Evolutionary conservation across 1,140 invertebrate genomes (phyloP), one percentile per base, ranked within the genome.

Genomic region (Pogonognathellus flavescens): DNA sequence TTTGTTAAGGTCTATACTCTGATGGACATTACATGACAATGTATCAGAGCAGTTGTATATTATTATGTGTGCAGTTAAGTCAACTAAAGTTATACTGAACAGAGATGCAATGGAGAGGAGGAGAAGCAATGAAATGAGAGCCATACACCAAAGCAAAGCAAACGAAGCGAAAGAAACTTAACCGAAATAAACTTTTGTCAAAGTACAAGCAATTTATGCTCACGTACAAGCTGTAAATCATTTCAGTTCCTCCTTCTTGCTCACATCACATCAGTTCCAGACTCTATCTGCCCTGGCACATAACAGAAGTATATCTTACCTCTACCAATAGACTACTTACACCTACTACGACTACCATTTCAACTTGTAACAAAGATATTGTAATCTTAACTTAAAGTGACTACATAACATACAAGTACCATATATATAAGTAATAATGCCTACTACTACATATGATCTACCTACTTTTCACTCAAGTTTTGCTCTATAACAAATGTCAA

Each of bases 181-280:
- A 82, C 85, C 80, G 85, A 83, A 86, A 82, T 82, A 86, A 86
- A 83, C 82, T 86, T 86, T 86, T 86, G 85, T 83, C 85, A 20
- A 66, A 84, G 50, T 82, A 84, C 84, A 87, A 85, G 84, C 84
- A 87, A 87, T 87, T 87, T 87, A 87, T 87, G 86, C 86, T 87
- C 86, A 87, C 86, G 86, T 87, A 87, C 86, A 87, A 85, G 83
- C 83, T 84, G 80, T 87, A 87, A 87, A 87, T 87, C 86, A 85
- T 86, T 87, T 86, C 70, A 83, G 86, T 60, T 85, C 84, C 86
- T 87, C 86, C 86, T 83, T 72, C 81, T 81, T 81, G 50, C 52
- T 76, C 70, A 76, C 70, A 76, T 72, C 66, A 72, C 66, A 72
- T 76, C 70, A 53, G n/a, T 81, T 81, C 50, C 80, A 81, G 53